Evolutionary conservation across 2,888 invertebrate genomes (phyloP).

Genomic region (Eristalis arbustorum): DNA sequence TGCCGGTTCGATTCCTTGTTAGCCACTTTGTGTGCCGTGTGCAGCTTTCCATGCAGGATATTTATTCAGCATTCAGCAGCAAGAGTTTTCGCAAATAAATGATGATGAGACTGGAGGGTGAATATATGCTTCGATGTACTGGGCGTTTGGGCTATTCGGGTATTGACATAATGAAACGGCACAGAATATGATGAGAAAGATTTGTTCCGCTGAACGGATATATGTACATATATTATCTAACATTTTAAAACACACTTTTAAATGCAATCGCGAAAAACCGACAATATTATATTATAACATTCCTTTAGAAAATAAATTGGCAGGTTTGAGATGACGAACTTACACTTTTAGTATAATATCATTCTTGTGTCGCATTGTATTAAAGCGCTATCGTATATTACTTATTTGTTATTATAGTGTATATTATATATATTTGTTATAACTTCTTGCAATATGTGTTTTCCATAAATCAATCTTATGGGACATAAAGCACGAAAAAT

Average conservation of each 20-base stretch:
- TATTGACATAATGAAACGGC: conserved; percentile 50
- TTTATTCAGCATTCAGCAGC: conserved; percentile 70
- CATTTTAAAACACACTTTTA: not conserved
- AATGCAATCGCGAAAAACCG: not conserved
- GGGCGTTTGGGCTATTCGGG: conserved; percentile 35
- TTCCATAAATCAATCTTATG: too few species aligned
- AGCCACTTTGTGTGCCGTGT: conserved; percentile 70
- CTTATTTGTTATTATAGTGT: too few species aligned
- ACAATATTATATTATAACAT: not conserved
- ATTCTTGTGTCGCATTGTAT: too few species aligned
- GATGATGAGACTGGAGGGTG: conserved; percentile 64
- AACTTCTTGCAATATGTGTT: too few species aligned
- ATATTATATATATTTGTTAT: too few species aligned
- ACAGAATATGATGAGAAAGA: conserved; percentile 36
- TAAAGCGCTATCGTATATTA: too few species aligned
- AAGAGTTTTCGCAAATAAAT: conserved; percentile 70
- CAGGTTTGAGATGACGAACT: too few species aligned
- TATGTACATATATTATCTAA: conserved; percentile 13
- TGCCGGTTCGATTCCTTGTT: conserved; percentile 69
- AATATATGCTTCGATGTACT: conserved; percentile 37
- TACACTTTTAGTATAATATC: too few species aligned
- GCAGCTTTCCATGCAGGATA: conserved; percentile 67
- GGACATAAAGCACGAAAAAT: too few species aligned
- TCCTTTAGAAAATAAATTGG: too few species aligned
- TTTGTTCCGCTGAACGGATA: conserved; percentile 27